phyloP scores from a whole-genome alignment of 1,140 invertebrate species.

The Papilio xuthus region DNA sequence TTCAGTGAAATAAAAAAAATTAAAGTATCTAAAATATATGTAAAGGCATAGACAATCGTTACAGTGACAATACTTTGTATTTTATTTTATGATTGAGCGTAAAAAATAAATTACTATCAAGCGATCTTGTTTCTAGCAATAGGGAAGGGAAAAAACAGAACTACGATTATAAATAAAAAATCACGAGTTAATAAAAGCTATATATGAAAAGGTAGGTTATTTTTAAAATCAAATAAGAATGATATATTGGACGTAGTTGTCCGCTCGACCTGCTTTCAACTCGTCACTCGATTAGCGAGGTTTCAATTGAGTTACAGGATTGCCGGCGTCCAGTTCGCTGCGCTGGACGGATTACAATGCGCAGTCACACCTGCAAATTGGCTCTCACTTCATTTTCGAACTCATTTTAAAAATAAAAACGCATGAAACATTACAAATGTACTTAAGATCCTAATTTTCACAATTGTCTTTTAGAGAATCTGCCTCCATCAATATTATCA shows the following conservation, averaged over 20 bases:
- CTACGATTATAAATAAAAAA: too few relatives aligned
- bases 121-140: too few relatives aligned
- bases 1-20: too few relatives aligned
- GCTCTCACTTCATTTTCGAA: slow-evolving; percentile 2
- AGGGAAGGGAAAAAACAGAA: too few relatives aligned
- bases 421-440: slow-evolving; percentile 24
- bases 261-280: slow-evolving; percentile 52
- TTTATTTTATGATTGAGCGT: too few relatives aligned
- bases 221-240: slow-evolving; percentile 1
- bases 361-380: slow-evolving; percentile 46
- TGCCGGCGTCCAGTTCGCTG: slow-evolving; percentile 68
- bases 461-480: neutral
- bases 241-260: slow-evolving; percentile 48
- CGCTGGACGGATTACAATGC: slow-evolving; percentile 67
- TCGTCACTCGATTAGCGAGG: slow-evolving; percentile 72
- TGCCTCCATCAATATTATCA: too few relatives aligned
- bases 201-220: neutral
- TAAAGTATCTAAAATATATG: too few relatives aligned
- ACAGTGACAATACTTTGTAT: too few relatives aligned
- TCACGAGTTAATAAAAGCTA: too few relatives aligned
- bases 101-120: too few relatives aligned
- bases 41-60: too few relatives aligned
- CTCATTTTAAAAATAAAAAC: slow-evolving; percentile 44
- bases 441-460: neutral
- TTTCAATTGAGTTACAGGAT: slow-evolving; percentile 77